Conservation (phyloP, 2,797 vertebrate species). For the Falco berigora region DNA sequence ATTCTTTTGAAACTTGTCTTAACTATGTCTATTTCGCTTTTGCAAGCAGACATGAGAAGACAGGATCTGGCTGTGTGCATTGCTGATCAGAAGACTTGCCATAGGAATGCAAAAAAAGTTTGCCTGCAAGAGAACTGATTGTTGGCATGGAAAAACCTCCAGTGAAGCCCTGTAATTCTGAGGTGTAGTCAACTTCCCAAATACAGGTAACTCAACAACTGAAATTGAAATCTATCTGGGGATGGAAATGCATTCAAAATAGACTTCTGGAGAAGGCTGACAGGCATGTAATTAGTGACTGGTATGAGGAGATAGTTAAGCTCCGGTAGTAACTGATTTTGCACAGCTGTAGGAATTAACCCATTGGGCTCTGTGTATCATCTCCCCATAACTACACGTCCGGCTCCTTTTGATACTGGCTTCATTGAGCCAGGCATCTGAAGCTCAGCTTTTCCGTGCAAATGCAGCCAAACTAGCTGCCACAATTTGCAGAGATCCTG, state of each 20-base stretch:
- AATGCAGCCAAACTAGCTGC: neutral
- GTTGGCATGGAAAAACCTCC: neutral
- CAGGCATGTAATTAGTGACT: neutral
- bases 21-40: slow-evolving; percentile 7
- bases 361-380: neutral
- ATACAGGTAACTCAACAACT: neutral
- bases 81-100: neutral
- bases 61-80: neutral
- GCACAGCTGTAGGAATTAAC: neutral
- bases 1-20: neutral
- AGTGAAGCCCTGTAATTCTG: neutral
- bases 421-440: neutral
- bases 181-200: neutral
- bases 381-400: neutral
- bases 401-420: neutral
- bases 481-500: neutral
- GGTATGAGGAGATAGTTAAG: neutral
- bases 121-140: neutral
- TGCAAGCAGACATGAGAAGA: neutral
- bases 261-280: neutral
- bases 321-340: neutral
- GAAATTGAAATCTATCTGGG: neutral
- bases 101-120: neutral
- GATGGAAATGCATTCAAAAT: neutral
- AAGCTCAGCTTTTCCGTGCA: neutral